A percentile compares a stretch with the other conserved stretches of the same genome.
Conservation (phyloP, 2,888 invertebrate genomes). For the Mythimna ferrago region DNA sequence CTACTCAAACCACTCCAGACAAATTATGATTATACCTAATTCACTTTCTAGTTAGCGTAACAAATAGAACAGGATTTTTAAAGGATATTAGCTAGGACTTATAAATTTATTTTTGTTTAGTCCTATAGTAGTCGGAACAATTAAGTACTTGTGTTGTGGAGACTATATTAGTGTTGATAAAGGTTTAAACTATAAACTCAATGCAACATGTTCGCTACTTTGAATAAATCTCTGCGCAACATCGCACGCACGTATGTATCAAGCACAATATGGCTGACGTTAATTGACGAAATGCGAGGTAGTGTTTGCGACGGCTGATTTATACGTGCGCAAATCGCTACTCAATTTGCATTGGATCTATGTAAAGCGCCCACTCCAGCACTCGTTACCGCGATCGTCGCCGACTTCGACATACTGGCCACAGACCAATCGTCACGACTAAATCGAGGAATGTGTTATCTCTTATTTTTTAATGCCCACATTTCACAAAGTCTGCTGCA, state of each 20-base stretch:
- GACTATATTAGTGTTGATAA: background rate
- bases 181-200: conserved; percentile 3
- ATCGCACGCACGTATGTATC: conserved; percentile 72
- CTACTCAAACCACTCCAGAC: conserved; percentile 71
- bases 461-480: conserved; percentile 65
- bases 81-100: conserved; percentile 16
- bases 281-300: conserved; percentile 83
- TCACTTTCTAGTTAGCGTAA: conserved; percentile 80
- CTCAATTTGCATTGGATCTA: conserved; percentile 86
- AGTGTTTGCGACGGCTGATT: conserved; percentile 75
- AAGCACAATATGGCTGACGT: conserved; percentile 79
- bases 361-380: conserved; percentile 82
- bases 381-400: conserved; percentile 80
- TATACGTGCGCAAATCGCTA: conserved; percentile 82
- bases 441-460: conserved; percentile 71
- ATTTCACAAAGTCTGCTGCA: conserved; percentile 45
- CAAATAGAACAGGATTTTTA: conserved; percentile 58
- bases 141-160: background rate
- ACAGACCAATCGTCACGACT: conserved; percentile 80
- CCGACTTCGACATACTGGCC: conserved; percentile 71
- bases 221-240: conserved; percentile 64
- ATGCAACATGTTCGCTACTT: conserved; percentile 8
- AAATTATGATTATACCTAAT: conserved; percentile 76
- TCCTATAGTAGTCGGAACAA: background rate
- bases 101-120: conserved; percentile 34